Evolutionary conservation across 1,140 invertebrate species (phyloP), one percentile per base, ranked within the genome.

Genomic region (Rhopalosiphum maidis): DNA sequence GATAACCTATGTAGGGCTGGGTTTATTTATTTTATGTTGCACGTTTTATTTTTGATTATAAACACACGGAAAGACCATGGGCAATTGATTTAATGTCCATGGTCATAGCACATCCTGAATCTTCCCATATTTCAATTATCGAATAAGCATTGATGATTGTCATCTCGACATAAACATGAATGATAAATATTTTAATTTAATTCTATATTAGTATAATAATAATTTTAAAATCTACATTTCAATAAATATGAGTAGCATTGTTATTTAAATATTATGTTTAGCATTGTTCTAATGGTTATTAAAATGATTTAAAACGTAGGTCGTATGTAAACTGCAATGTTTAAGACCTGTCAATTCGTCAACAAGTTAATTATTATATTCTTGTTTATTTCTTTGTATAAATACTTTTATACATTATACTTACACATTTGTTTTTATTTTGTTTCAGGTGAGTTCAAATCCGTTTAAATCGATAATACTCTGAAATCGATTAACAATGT

Each of bases 391-490:
- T 77, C 11, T 2, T n/a, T 77, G n/a, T 77, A 77, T 77, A n/a
- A n/a, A n/a, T 18, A 1, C 18, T 77, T 18, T 18, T n/a, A n/a
- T 77, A 77, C 15, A 18, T 18, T n/a, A n/a, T 77, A 77, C 15
- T 77, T 18, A 77, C 15, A 77, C 1, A 18, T 77, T 77, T 77
- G 60, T 77, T n/a, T 77, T 77, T 77, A 77, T 77, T 77, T 77
- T 77, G 60, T 77, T 77, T 77, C n/a, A 77, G 60, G 60, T 77
- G 60, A 77, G 60, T 77, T 77, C 30, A 77, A 77, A 30, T 68
- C 30, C 30, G 11, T 68, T 15, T 68, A 30, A 68, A 41, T 41
- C 41, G 41, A 37, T 37, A 2, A n/a, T 68, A 68, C 30, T n/a
- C 15, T 68, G 5, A 68, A n/a, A 11, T 68, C 15, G 25, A 77